Evolutionary conservation across 2,888 invertebrate species (phyloP).

Genomic region (Ecliptopera silaceata): DNA sequence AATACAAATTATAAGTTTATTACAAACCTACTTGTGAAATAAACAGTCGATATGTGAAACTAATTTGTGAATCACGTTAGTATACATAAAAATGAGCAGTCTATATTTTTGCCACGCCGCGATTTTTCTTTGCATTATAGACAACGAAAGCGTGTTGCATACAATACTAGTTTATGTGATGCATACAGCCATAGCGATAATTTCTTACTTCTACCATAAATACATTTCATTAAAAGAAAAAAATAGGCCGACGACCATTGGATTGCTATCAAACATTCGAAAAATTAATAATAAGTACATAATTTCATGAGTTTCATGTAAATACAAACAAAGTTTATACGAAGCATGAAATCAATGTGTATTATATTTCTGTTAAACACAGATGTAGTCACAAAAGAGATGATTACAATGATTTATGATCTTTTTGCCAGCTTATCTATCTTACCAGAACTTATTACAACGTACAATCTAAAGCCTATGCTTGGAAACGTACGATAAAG

Average conservation of each 20-base stretch:
- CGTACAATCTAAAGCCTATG: no score
- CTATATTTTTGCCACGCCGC: conserved; percentile 37
- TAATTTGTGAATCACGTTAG: conserved; percentile 19
- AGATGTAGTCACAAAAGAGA: no score
- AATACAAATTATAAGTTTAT: background rate
- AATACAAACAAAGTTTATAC: conserved; percentile 10
- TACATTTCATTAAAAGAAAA: conserved; percentile 11
- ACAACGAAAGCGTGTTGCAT: conserved; percentile 30
- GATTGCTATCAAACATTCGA: background rate
- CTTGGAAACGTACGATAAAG: no score
- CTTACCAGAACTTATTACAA: no score
- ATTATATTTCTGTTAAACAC: no score
- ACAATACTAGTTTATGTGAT: conserved; percentile 14
- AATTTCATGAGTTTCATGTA: conserved; percentile 6
- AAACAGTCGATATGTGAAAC: conserved; percentile 13
- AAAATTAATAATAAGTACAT: conserved; percentile 3
- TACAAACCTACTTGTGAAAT: background rate
- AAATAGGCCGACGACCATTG: conserved; percentile 24
- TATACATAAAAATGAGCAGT: conserved; percentile 34
- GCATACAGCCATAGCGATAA: conserved; percentile 5
- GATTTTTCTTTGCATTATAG: conserved; percentile 26
- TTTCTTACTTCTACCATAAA: conserved; percentile 13
- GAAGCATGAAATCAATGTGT: conserved; percentile 1
- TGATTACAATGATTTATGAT: no score
- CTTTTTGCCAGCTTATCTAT: background rate